A percentile compares a stretch with the other conserved stretches of the same genome.
Conservation (phyloP, 2,797 vertebrate species). For the Sciurus carolinensis region DNA sequence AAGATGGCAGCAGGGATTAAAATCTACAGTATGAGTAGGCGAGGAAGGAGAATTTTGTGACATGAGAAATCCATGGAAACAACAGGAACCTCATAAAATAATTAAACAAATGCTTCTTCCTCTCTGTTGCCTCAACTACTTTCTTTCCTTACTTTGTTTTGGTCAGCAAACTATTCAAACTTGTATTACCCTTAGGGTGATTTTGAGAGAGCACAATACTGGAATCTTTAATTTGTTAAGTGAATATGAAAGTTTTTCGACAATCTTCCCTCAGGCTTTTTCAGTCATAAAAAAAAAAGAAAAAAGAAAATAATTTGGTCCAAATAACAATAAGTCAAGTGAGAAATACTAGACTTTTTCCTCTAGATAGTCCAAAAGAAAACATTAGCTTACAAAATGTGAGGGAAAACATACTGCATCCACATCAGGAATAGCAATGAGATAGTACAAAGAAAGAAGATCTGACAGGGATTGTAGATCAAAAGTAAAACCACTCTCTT, state of each 20-base stretch:
- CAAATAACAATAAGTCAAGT: slow-evolving; percentile 61
- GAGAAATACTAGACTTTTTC: slow-evolving; percentile 42
- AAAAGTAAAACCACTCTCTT: slow-evolving; percentile 8
- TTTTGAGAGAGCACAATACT: background rate
- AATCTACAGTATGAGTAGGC: background rate
- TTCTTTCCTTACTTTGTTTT: background rate
- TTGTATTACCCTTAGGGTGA: slow-evolving; percentile 13
- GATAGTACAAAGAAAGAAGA: background rate
- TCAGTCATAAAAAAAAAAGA: slow-evolving; percentile 18
- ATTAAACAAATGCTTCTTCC: background rate
- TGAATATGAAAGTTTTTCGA: slow-evolving; percentile 68
- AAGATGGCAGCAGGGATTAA: background rate
- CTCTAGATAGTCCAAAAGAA: slow-evolving; percentile 15
- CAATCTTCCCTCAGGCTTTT: slow-evolving; percentile 44
- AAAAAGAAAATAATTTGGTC: slow-evolving; percentile 55
- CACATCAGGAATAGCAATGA: slow-evolving; percentile 11
- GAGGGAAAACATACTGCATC: background rate
- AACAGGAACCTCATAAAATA: background rate
- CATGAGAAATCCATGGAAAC: background rate
- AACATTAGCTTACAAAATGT: background rate
- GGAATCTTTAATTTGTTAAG: slow-evolving; percentile 64
- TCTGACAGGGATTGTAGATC: background rate
- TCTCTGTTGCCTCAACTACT: background rate
- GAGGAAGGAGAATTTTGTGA: background rate
- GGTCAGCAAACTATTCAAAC: background rate